phyloP scores from a whole-genome alignment of 1,140 invertebrate genomes.

The Drosophila trapezifrons region DNA sequence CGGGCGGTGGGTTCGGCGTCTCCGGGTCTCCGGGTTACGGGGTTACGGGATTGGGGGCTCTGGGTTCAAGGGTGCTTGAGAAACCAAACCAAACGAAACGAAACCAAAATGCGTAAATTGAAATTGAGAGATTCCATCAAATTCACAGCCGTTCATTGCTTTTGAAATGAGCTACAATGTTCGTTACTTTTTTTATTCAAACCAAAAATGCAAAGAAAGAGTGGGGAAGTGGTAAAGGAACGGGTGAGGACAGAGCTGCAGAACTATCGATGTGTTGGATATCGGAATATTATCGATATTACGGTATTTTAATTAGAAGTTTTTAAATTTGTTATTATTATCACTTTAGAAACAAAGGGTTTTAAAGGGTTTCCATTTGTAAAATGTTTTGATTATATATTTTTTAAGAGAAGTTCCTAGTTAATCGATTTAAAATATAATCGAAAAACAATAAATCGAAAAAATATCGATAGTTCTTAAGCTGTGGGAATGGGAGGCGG shows the following conservation, averaged over 20 bases:
- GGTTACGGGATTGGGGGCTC: constrained; percentile 23
- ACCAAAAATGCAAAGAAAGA: constrained; percentile 21
- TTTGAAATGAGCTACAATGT: constrained; percentile 84
- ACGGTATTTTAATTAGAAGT: too few species aligned
- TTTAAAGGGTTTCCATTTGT: too few species aligned
- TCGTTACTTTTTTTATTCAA: constrained; percentile 64
- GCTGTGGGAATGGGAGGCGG: not conserved
- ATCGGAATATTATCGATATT: not conserved
- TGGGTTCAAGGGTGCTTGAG: constrained; percentile 52
- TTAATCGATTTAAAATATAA: not conserved
- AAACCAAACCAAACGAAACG: constrained; percentile 33
- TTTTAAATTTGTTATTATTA: too few species aligned
- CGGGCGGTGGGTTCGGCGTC: not conserved
- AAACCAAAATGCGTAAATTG: constrained; percentile 66
- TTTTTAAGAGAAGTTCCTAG: not conserved
- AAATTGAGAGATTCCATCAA: constrained; percentile 78
- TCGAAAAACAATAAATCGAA: not conserved
- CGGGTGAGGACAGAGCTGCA: not conserved
- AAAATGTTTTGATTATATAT: too few species aligned
- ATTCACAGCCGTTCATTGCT: constrained; percentile 84
- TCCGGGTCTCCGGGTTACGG: not conserved
- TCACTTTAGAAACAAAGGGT: too few species aligned
- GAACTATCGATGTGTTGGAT: constrained; percentile 4
- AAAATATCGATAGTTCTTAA: not conserved
- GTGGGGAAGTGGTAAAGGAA: constrained; percentile 7